phyloP scores from a whole-genome alignment of 1,140 invertebrate species.

The Drosophila lacteicornis region DNA sequence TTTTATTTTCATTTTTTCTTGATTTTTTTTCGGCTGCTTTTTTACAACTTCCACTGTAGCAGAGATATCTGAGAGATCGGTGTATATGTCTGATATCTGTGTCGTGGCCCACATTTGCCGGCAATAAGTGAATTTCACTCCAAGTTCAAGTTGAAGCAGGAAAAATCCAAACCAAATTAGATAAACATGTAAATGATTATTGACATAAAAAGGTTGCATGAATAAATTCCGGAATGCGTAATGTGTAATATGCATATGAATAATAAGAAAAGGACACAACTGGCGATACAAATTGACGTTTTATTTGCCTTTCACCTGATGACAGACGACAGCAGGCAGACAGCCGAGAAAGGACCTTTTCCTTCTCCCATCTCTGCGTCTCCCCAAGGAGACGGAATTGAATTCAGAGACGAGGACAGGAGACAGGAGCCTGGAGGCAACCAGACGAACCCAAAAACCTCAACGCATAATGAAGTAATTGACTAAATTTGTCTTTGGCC shows the following conservation, averaged over 20 bases:
- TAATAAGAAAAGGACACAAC: constrained; percentile 77
- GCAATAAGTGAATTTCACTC: constrained; percentile 51
- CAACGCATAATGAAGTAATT: constrained; percentile 74
- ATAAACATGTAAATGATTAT: constrained; percentile 80
- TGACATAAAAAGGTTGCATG: constrained; percentile 65
- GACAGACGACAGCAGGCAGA: constrained; percentile 61
- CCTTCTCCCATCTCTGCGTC: neutral
- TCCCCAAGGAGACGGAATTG: constrained; percentile 3
- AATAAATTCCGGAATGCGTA: constrained; percentile 68
- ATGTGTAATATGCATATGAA: constrained; percentile 76
- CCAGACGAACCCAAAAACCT: constrained; percentile 39
- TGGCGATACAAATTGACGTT: constrained; percentile 79
- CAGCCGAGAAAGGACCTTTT: constrained; percentile 31
- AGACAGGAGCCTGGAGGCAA: neutral
- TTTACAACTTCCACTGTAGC: constrained; percentile 56
- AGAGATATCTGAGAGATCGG: constrained; percentile 12
- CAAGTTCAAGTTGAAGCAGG: constrained; percentile 48
- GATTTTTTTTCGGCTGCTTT: constrained; percentile 52
- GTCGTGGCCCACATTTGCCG: constrained; percentile 47
- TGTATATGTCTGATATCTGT: constrained; percentile 23
- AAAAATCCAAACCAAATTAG: constrained; percentile 67
- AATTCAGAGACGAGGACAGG: neutral
- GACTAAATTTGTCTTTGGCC: constrained; percentile 62
- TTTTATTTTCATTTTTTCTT: constrained; percentile 32
- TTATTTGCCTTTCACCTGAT: constrained; percentile 82